Percentiles rank a stretch among this genome's conserved stretches.
Conservation (phyloP, 1,140 invertebrate species). For the Neocloeon triangulifer region DNA sequence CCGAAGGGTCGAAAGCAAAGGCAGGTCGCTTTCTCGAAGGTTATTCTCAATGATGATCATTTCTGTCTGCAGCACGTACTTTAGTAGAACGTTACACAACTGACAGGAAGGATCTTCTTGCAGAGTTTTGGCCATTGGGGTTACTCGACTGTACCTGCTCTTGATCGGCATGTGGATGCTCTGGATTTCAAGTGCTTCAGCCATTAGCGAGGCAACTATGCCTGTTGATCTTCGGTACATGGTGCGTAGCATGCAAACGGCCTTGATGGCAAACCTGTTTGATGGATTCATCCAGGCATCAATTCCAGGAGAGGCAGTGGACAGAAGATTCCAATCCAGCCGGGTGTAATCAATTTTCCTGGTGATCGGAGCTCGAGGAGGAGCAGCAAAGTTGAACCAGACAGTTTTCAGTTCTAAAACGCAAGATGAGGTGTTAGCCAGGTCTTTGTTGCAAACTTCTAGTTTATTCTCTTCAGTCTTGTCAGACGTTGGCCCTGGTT, state of each 20-base stretch:
- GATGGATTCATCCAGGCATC: conserved; percentile 94
- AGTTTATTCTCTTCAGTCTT: conserved; percentile 3
- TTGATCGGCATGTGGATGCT: conserved; percentile 65
- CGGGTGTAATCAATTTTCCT: conserved; percentile 86
- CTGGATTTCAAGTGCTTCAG: conserved; percentile 69
- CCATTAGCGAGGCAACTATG: conserved; percentile 83
- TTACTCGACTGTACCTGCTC: conserved; percentile 78
- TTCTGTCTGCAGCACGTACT: conserved; percentile 57
- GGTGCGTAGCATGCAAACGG: conserved; percentile 52
- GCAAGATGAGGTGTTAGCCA: conserved; percentile 50
- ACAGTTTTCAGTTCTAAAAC: conserved; percentile 70
- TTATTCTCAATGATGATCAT: conserved; percentile 57
- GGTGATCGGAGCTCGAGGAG: conserved; percentile 79
- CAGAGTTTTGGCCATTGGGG: conserved; percentile 68
- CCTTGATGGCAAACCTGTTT: conserved; percentile 62
- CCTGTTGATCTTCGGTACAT: conserved; percentile 59
- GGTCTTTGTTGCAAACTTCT: conserved; percentile 13
- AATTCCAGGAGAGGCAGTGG: conserved; percentile 85
- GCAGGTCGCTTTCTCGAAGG: conserved; percentile 58
- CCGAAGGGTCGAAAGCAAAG: conserved; percentile 68
- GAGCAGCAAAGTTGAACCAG: conserved; percentile 95
- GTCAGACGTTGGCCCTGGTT: neutral
- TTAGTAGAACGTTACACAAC: conserved; percentile 67
- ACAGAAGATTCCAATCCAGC: conserved; percentile 88
- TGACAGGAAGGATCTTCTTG: conserved; percentile 93